Conservation (phyloP, 2,797 vertebrate genomes). For the Dryobates pubescens region DNA sequence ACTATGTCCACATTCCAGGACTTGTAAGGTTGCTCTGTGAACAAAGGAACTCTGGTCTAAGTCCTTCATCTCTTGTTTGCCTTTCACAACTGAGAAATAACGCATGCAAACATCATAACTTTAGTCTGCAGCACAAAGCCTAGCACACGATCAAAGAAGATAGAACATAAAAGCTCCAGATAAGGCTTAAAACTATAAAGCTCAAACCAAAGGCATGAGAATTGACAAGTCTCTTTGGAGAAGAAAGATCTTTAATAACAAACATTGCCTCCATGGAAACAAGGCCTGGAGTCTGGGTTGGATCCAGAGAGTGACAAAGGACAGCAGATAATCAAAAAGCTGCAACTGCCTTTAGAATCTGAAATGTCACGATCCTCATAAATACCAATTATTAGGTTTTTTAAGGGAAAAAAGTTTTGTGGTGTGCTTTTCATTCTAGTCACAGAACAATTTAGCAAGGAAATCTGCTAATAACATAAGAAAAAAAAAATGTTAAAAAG, state of each 20-base stretch:
- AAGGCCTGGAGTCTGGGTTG: neutral
- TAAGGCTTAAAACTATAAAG: slow-evolving; percentile 68
- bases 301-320: slow-evolving; percentile 49
- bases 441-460: neutral
- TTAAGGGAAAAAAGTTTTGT: neutral
- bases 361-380: neutral
- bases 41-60: neutral
- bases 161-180: slow-evolving; percentile 71
- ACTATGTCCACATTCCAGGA: neutral
- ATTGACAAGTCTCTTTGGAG: slow-evolving; percentile 71
- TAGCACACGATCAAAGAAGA: slow-evolving; percentile 76
- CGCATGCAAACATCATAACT: slow-evolving; percentile 64
- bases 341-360: slow-evolving; percentile 10
- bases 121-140: slow-evolving; percentile 57
- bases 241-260: slow-evolving; percentile 66
- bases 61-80: slow-evolving; percentile 50
- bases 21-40: neutral
- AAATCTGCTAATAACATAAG: neutral
- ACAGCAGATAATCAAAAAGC: slow-evolving; percentile 41
- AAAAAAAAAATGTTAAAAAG: neutral
- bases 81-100: slow-evolving; percentile 43
- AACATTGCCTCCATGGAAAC: slow-evolving; percentile 70
- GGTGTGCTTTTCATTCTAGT: neutral
- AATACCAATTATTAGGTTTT: neutral
- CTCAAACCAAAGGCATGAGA: slow-evolving; percentile 52